Evolutionary conservation across 2,888 invertebrate genomes (phyloP), one percentile per base, ranked within the genome.

Genomic region (Cylindroiulus punctatus): DNA sequence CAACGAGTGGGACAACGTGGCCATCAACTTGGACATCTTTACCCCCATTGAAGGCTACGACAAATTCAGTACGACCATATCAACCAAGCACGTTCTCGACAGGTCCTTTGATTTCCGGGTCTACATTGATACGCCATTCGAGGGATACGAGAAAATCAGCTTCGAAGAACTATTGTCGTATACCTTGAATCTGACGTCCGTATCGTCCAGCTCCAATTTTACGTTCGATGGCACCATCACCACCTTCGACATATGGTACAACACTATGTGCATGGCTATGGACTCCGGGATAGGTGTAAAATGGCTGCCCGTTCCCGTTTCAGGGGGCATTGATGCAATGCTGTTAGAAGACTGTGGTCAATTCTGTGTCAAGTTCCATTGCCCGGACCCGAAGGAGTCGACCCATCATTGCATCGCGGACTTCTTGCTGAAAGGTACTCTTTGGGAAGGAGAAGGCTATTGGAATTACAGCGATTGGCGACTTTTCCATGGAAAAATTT

Each of bases 101-200:
- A 40, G 40, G 44, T 42, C 26, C 7, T 84, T 86, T 12, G 86
- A 86, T 22, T 57, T 84, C 22, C 30, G 52, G 4, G 57, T 86
- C 17, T 52, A 36, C 65, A n/a, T 86, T 12, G 32, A 30, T 17
- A 86, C 86, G 19, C 86, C 86, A 10, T 86, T 82, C 84, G 65
- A 52, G n/a, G 86, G 86, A 19, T 86, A 86, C 52, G 86, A 86
- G 52, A 36, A 86, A 26, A 86, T 86, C n/a, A 52, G 81, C 36
- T 65, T 86, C 22, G 57, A 52, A n/a, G 57, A 86, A 17, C 30
- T 26, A 0, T 22, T 86, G 8, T 52, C 47, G n/a, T 86, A 86
- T n/a, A 47, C n/a, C 10, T 26, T 86, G 36, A 30, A 85, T 36
- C n/a, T 84, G 12, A 84, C 36, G 32, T n/a, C 22, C 0, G n/a